Evolutionary conservation across 2,797 vertebrate species (phyloP).

Genomic region (Enteromius argenteus): DNA sequence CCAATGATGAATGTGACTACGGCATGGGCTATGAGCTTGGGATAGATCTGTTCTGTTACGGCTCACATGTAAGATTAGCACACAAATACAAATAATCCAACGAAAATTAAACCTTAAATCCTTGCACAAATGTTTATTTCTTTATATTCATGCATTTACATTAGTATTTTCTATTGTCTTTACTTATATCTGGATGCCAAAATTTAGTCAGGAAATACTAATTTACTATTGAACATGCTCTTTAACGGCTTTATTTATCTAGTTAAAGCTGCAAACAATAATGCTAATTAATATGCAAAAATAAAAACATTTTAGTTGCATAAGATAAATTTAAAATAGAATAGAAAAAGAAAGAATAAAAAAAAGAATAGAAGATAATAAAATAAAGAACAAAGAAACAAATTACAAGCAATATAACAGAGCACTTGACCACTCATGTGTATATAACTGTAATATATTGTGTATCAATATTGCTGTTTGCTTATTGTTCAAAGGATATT

Average conservation of each 20-base stretch:
- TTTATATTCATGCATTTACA: background rate
- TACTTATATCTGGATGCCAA: background rate
- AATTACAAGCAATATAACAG: background rate
- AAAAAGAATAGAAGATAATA: background rate
- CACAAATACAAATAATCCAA: background rate
- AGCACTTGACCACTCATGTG: background rate
- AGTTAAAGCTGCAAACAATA: background rate
- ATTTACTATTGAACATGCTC: background rate
- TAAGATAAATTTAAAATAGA: background rate
- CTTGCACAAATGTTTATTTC: background rate
- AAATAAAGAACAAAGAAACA: background rate
- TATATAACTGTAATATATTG: background rate
- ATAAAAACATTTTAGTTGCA: background rate
- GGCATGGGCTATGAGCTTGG: conserved; percentile 97
- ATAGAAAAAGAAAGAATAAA: background rate
- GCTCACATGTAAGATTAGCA: conserved; percentile 90
- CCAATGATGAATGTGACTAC: conserved; percentile 97
- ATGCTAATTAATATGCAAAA: background rate
- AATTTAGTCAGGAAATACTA: background rate
- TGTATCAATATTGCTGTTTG: background rate
- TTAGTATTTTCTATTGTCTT: background rate
- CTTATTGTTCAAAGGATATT: background rate
- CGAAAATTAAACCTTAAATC: background rate
- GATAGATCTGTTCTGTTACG: conserved; percentile 93
- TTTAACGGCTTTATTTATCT: background rate